phyloP scores from a whole-genome alignment of 1,140 invertebrate genomes.

The Acromyrmex echinatior region DNA sequence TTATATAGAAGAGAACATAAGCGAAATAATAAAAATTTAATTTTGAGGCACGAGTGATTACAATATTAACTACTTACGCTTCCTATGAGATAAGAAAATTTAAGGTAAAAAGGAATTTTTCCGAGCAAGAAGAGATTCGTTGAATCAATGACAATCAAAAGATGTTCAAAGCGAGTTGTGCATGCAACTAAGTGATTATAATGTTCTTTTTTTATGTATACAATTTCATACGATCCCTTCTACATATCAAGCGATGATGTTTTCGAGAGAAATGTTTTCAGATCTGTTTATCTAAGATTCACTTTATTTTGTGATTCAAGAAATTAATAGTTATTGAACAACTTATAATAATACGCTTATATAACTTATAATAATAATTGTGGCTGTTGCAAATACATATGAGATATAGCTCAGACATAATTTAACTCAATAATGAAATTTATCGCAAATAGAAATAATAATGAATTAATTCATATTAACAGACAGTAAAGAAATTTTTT shows the following conservation, averaged over 20 bases:
- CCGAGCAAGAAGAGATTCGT: constrained; percentile 17
- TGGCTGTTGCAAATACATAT: neutral
- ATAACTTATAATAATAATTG: neutral
- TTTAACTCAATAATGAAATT: neutral
- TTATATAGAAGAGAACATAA: neutral
- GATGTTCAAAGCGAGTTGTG: constrained; percentile 74
- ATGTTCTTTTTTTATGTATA: constrained; percentile 47
- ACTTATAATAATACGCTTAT: neutral
- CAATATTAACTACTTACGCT: neutral
- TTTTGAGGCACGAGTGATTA: neutral
- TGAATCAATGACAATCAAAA: constrained; percentile 73
- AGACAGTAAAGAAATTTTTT: neutral
- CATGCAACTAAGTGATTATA: constrained; percentile 79
- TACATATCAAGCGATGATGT: constrained; percentile 76
- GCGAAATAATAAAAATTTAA: neutral
- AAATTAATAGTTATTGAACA: neutral
- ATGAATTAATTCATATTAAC: constrained; percentile 10
- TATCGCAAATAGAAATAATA: neutral
- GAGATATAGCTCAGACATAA: neutral
- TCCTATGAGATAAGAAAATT: neutral
- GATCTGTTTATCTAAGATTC: neutral
- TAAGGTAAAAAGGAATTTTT: constrained; percentile 17
- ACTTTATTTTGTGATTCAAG: neutral
- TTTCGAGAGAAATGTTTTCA: neutral
- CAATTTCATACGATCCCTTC: constrained; percentile 31